Evolutionary conservation across 2,797 vertebrate genomes (phyloP).

Genomic region (Parambassis ranga): DNA sequence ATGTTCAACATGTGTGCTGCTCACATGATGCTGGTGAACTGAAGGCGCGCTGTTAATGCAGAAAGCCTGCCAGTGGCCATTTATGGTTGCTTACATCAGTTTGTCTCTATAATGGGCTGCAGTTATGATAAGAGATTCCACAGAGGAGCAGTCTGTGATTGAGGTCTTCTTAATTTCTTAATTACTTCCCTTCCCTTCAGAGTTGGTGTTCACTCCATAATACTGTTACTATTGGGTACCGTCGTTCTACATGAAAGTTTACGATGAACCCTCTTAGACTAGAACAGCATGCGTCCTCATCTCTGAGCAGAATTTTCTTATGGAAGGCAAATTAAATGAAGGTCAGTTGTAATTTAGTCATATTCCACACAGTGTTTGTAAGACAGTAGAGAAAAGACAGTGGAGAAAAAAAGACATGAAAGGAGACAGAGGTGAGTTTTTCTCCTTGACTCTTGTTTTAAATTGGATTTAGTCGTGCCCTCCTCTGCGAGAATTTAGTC

Average conservation of each 20-base stretch:
- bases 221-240: constrained; percentile 1
- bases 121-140: constrained; percentile 24
- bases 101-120: constrained; percentile 1
- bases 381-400: neutral
- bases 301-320: neutral
- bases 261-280: constrained; percentile 34
- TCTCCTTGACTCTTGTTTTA: constrained; percentile 45
- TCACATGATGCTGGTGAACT: constrained; percentile 3
- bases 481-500: constrained; percentile 26
- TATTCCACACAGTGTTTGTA: neutral
- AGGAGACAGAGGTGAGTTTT: constrained; percentile 13
- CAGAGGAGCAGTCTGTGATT: constrained; percentile 1
- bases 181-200: constrained; percentile 2
- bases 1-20: neutral
- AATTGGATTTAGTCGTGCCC: constrained; percentile 50
- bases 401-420: constrained; percentile 5
- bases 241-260: constrained; percentile 11
- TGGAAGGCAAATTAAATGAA: neutral
- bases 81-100: constrained; percentile 25
- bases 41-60: neutral
- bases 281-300: constrained; percentile 22
- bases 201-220: neutral
- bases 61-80: constrained; percentile 3
- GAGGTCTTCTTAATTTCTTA: constrained; percentile 5
- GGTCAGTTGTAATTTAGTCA: constrained; percentile 2